A percentile compares a stretch with the other conserved stretches of the same genome.
phyloP scores from a whole-genome alignment of 2,888 invertebrate species.

The Brachynemurus nebulosus region DNA sequence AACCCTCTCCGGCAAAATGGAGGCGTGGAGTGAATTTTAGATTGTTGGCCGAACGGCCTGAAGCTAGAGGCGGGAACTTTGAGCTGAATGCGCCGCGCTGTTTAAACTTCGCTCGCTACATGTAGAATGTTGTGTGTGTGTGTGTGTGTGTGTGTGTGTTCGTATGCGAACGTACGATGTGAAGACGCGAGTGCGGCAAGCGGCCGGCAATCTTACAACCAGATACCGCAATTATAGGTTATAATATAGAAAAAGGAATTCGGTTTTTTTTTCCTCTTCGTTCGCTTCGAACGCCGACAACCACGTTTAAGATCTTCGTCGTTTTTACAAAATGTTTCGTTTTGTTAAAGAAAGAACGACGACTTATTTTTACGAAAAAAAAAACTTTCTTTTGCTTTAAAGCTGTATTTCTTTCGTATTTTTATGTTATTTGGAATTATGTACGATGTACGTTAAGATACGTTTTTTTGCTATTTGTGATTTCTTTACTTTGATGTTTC shows the following conservation, averaged over 20 bases:
- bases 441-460: no score
- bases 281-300: conserved; percentile 1
- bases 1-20: conserved; percentile 30
- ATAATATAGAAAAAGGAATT: conserved; percentile 7
- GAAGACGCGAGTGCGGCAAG: conserved; percentile 6
- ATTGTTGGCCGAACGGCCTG: conserved; percentile 25
- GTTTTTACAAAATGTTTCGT: neutral
- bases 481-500: no score
- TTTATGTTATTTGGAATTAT: no score
- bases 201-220: conserved; percentile 1
- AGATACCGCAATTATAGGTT: conserved; percentile 10
- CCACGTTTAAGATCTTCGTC: neutral
- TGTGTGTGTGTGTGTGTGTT: no score
- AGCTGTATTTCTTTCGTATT: no score
- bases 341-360: conserved; percentile 2
- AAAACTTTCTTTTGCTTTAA: no score
- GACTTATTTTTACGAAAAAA: conserved; percentile 2
- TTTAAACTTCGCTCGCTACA: conserved; percentile 1
- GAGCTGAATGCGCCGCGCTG: no score
- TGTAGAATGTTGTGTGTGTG: neutral
- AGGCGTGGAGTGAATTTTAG: conserved; percentile 32
- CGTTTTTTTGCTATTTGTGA: no score
- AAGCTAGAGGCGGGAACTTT: conserved; percentile 8
- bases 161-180: no score
- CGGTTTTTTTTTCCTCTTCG: neutral